Evolutionary conservation across 2,888 invertebrate genomes (phyloP), one percentile per base, ranked within the genome.

Genomic region (Chrysomela aeneicollis): DNA sequence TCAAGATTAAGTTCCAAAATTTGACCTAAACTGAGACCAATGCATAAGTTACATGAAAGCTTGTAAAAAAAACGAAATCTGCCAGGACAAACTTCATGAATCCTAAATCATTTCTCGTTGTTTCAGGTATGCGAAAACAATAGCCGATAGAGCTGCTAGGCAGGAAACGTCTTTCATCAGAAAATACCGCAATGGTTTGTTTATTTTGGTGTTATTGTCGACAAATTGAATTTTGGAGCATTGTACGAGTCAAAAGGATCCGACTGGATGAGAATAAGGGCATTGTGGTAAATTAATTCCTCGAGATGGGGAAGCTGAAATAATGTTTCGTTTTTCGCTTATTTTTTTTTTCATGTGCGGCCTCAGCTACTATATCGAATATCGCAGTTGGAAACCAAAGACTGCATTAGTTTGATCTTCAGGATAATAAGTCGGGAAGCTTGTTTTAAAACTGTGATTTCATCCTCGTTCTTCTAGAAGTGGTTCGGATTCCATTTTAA

Each of bases 71-170:
- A 42, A n/a, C 15, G n/a, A 15, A n/a, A 42, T 8, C 42, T 4
- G 15, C 6, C n/a, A n/a, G 9, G 42, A 42, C n/a, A 12, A 42
- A 42, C n/a, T 15, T 42, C 15, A 15, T 12, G 12, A 42, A 42
- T 10, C 3, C 42, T 15, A 10, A 15, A 42, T 42, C 12, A 15
- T 42, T 42, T 42, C n/a, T 42, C 42, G 42, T 42, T 53, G 32
- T 53, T 53, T 53, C 53, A 53, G 53, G 53, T 53, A 17, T 17
- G 53, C 1, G 42, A 42, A 42, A 10, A 42, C 2, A n/a, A 10
- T 35, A 9, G 1, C 42, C 42, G 42, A 15, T 42, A 12, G 42
- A 42, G n/a, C 15, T 15, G 42, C n/a, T 8, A 42, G 42, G 15
- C n/a, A 9, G 9, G 35, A 9, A 35, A 35, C 12, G 12, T 35